Base-by-base conservation (phyloP, 2,113 vertebrate species). In the Eleginops maclovinus region DNA sequence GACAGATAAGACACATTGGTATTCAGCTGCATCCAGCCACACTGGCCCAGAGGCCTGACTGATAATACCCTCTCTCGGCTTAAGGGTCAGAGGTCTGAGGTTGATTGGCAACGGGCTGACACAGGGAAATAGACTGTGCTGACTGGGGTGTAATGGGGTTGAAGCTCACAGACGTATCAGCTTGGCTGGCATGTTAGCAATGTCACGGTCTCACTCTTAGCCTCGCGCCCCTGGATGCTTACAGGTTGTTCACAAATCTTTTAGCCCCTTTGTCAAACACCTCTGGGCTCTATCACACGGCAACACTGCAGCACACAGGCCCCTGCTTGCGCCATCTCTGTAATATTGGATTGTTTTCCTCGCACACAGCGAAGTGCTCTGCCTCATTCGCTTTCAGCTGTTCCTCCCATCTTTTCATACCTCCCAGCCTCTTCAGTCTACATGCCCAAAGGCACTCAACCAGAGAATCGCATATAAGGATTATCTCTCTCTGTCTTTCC, bases 91-190 rank as follows among this genome's bases (percentile, higher is more conserved):
- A 83, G 88, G 91, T 87, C 77, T 22, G 43, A 26, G 54, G 68
- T 63, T 92, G 93, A 93, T 87, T 91, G 93, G 88, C 92, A 88
- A 56, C 28, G n/a, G 78, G 87, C 87, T 88, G 89, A 89, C 82
- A 79, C 49, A 65, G 73, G 69, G 79, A 93, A 92, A 89, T 63
- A 56, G 77, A 72, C 77, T 79, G 65, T 73, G 71, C 87, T 88
- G 91, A 90, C 88, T 88, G 61, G 80, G 58, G 87, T 80, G 79
- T 83, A 88, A 91, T 86, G 74, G 80, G 82, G 86, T 83, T 82
- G 80, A 55, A 49, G 69, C 44, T 0, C 70, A 59, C 68, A 50
- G 72, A 47, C 28, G 4, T 73, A 82, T 72, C 65, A 55, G 69
- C 6, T 4, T 17, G 31, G 69, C 62, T 73, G 81, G 78, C 66